These are phyloP conservation scores for Cyrtonyx montezumae DNA, from an alignment of 2,113 vertebrate species.

Conservation along the genomic window DNA sequence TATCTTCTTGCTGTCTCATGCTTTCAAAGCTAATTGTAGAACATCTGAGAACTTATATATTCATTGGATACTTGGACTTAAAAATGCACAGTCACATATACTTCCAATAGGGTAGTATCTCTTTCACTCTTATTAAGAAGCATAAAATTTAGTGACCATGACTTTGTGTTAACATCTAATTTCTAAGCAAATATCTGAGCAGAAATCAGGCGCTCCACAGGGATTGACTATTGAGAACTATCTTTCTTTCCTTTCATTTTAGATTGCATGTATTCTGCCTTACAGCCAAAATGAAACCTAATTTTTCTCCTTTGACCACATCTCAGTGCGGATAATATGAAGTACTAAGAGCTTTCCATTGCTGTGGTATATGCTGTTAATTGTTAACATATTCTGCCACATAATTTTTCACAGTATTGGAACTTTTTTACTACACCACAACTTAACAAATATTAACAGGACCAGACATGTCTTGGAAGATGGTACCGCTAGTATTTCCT, in stretches of 20 bases:
- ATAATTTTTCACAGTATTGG: slow-evolving; percentile 57
- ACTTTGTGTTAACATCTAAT: background rate
- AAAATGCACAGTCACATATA: background rate
- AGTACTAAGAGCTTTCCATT: slow-evolving; percentile 52
- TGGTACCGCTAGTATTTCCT: slow-evolving; percentile 45
- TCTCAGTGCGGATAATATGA: slow-evolving; percentile 60
- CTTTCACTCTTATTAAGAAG: background rate
- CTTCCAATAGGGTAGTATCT: background rate
- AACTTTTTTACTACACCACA: slow-evolving; percentile 54
- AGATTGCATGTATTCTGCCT: slow-evolving; percentile 68
- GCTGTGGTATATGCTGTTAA: slow-evolving; percentile 61
- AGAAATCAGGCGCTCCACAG: slow-evolving; percentile 9
- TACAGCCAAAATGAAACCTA: slow-evolving; percentile 65
- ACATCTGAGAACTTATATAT: background rate
- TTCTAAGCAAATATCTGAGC: slow-evolving; percentile 1
- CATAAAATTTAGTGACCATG: background rate
- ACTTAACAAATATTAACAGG: slow-evolving; percentile 61
- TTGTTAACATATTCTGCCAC: slow-evolving; percentile 65
- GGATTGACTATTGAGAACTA: slow-evolving; percentile 15
- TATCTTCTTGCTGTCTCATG: background rate
- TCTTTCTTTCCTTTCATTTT: slow-evolving; percentile 40
- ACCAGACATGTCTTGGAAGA: slow-evolving; percentile 53
- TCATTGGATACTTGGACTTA: background rate
- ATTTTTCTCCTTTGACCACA: slow-evolving; percentile 60
- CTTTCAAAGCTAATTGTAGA: background rate